Evolutionary conservation across 92 coral and sea anemone genomes (phyloP).

Genomic region (Galaxea fascicularis): DNA sequence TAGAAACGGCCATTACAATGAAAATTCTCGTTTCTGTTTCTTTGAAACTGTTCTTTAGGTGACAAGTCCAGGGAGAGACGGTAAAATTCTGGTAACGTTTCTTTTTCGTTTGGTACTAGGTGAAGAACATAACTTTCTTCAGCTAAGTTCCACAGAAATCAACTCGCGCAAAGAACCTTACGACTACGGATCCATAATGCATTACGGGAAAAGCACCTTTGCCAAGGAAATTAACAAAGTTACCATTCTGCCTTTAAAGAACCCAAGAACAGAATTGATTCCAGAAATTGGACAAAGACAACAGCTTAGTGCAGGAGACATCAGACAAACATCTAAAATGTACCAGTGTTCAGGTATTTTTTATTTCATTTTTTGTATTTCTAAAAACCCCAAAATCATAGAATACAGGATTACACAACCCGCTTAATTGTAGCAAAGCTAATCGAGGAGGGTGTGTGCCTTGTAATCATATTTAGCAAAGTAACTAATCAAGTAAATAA

Average conservation of each 20-base stretch:
- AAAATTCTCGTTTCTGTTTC: too few species aligned
- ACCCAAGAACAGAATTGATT: conserved; percentile 56
- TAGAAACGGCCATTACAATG: too few species aligned
- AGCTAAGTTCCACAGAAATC: conserved; percentile 74
- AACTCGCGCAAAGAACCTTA: conserved; percentile 87
- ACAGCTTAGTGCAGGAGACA: conserved; percentile 87
- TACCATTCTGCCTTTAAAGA: conserved; percentile 77
- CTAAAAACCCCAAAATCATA: too few species aligned
- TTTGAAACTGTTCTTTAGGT: too few species aligned
- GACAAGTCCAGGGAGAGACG: too few species aligned
- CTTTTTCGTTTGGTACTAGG: conserved; percentile 51
- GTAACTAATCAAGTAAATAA: too few species aligned
- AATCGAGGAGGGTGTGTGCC: too few species aligned
- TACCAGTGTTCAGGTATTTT: conserved; percentile 89
- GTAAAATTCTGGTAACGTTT: background rate
- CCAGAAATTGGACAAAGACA: conserved; percentile 94
- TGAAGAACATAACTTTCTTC: conserved; percentile 90
- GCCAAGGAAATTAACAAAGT: conserved; percentile 69
- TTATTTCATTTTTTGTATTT: background rate
- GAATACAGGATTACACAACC: too few species aligned
- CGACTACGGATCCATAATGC: conserved; percentile 97
- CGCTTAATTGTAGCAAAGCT: too few species aligned
- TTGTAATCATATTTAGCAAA: too few species aligned
- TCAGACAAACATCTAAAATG: conserved; percentile 85
- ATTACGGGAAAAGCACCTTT: conserved; percentile 92